phyloP scores from a whole-genome alignment of 2,888 invertebrate species.

The Meghimatium bilineatum region DNA sequence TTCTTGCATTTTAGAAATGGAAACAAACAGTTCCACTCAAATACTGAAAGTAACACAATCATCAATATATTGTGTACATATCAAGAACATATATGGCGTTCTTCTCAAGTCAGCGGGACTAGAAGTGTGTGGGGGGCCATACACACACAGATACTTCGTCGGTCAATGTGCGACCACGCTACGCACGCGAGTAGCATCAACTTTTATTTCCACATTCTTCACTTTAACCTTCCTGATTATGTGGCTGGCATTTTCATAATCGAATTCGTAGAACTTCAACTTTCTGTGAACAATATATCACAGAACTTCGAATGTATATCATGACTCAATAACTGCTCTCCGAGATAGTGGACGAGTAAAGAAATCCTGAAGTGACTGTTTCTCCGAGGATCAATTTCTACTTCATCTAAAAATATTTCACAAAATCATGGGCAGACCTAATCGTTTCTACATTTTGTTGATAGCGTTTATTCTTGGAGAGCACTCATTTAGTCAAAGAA shows the following conservation, averaged over 20 bases:
- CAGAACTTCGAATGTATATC: background rate
- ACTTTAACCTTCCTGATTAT: constrained; percentile 17
- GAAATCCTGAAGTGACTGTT: background rate
- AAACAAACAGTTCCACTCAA: too few species aligned
- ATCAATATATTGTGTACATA: too few species aligned
- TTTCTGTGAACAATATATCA: background rate
- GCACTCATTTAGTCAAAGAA: background rate
- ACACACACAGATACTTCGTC: background rate
- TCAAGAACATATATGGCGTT: background rate
- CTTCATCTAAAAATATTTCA: background rate
- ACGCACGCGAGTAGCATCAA: constrained; percentile 7
- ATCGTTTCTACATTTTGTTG: background rate
- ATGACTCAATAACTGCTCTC: background rate
- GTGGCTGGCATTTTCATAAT: constrained; percentile 3
- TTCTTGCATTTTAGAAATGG: too few species aligned
- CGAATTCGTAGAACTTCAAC: background rate
- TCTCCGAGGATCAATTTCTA: background rate
- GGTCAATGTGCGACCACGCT: background rate
- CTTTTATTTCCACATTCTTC: background rate
- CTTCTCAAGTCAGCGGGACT: background rate
- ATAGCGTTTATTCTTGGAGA: background rate
- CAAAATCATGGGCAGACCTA: background rate
- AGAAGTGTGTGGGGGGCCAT: background rate
- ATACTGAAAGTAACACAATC: too few species aligned
- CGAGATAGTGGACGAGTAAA: background rate